Evolutionary conservation across 2,888 invertebrate genomes (phyloP), one percentile per base, ranked within the genome.

Genomic region (Julus scanicus): DNA sequence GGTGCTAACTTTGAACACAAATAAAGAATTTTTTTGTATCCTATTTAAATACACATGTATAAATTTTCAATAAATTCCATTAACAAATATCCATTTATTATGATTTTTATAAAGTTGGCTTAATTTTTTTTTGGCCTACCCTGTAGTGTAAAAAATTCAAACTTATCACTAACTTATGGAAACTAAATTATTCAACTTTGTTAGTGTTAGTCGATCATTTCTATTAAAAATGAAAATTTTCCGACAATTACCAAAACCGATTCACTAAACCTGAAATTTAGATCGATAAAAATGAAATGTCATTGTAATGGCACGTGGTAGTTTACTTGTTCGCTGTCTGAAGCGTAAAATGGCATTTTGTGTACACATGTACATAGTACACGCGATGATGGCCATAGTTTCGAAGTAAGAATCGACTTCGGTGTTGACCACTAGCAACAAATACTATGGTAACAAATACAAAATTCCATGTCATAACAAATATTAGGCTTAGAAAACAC

Each of bases 361-460:
- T 71, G 71, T 29, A 71, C 29, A 63, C 71, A 71, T n/a, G 3
- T 29, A 29, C 29, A 29, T 29, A 29, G 29, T 71, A 29, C 71
- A 29, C 71, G 71, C 71, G n/a, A 71, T 71, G 71, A n/a, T 71
- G 71, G n/a, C 71, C 71, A 11, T 29, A 29, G 29, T 71, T 20
- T 6, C 71, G 29, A 71, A n/a, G 71, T 5, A 4, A 71, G 29
- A 9, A 71, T 71, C 71, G 71, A 71, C n/a, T 71, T 71, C 9
- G 71, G 71, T 71, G 71, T 29, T 71, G 71, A 71, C 71, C 71
- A n/a, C 11, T 71, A 71, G 71, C 71, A 71, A 71, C 71, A 29
- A 71, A 71, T 71, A 29, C 71, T 29, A 71, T 71, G 29, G 71
- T 29, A 71, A 71, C 71, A 71, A 71, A 71, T 11, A 29, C 20